Conservation (phyloP, 2,113 vertebrate genomes). For the Cathartes aura region DNA sequence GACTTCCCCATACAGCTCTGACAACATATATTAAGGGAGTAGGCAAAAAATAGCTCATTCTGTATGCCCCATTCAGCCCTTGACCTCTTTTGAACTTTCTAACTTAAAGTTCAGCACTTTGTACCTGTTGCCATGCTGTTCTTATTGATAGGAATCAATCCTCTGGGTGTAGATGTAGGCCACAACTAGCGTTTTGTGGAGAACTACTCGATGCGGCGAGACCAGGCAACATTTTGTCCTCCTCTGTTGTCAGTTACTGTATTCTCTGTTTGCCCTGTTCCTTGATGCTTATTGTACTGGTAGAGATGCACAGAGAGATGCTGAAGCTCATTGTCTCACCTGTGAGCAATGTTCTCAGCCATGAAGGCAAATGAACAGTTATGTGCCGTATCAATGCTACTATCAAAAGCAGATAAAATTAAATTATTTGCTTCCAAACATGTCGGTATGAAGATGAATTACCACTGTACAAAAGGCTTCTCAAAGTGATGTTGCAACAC, state of each 20-base stretch:
- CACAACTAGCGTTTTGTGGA: background rate
- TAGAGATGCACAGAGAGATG: background rate
- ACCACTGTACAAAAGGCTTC: background rate
- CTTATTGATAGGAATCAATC: background rate
- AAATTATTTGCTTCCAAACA: background rate
- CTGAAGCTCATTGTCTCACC: background rate
- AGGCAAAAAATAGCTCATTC: background rate
- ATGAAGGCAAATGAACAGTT: no score
- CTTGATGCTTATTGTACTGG: background rate
- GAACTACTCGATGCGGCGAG: rapidly evolving
- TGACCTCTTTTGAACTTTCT: background rate
- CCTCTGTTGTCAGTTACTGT: background rate
- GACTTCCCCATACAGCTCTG: background rate
- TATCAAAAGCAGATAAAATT: background rate
- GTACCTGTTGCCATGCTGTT: background rate
- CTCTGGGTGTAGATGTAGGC: rapidly evolving
- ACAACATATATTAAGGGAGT: background rate
- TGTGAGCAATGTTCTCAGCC: background rate
- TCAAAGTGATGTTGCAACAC: background rate
- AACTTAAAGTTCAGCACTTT: background rate
- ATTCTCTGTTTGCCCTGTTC: background rate
- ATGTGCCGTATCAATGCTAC: background rate
- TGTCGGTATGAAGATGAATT: background rate
- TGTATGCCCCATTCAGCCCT: background rate
- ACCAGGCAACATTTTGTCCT: background rate